Conservation (phyloP, 2,888 invertebrate genomes). For the Xestia xanthographa region DNA sequence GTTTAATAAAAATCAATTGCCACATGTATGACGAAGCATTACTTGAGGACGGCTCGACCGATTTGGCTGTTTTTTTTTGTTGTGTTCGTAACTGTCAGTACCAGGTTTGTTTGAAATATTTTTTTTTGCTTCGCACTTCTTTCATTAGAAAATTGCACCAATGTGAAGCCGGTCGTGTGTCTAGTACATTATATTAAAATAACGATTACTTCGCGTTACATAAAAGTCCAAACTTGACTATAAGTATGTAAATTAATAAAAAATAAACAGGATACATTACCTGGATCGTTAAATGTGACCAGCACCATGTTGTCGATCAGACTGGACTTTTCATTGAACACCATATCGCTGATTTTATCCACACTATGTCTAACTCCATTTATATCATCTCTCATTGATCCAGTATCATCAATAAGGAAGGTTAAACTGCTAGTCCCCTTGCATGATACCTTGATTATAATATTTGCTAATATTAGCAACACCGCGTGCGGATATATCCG, state of each 20-base stretch:
- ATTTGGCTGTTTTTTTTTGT: no score
- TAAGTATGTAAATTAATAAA: not conserved
- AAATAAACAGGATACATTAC: slow-evolving; percentile 51
- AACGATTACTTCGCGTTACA: not conserved
- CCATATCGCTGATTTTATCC: slow-evolving; percentile 63
- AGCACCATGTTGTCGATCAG: slow-evolving; percentile 70
- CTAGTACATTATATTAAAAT: not conserved
- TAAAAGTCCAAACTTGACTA: not conserved
- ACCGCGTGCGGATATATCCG: slow-evolving; percentile 27
- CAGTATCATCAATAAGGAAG: slow-evolving; percentile 72
- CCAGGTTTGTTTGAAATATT: not conserved
- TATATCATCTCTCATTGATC: slow-evolving; percentile 69
- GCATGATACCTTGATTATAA: slow-evolving; percentile 57
- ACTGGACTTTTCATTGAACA: slow-evolving; percentile 64
- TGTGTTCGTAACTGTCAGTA: not conserved
- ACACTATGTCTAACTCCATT: slow-evolving; percentile 60
- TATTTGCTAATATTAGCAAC: slow-evolving; percentile 39
- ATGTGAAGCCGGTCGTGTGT: not conserved
- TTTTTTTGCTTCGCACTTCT: not conserved
- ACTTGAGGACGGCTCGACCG: no score
- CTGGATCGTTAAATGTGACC: slow-evolving; percentile 74
- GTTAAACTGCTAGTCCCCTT: slow-evolving; percentile 63
- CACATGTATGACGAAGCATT: not conserved
- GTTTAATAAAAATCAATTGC: not conserved
- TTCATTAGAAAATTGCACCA: not conserved